Conservation (phyloP, 2,113 vertebrate species). For the Nestor notabilis region DNA sequence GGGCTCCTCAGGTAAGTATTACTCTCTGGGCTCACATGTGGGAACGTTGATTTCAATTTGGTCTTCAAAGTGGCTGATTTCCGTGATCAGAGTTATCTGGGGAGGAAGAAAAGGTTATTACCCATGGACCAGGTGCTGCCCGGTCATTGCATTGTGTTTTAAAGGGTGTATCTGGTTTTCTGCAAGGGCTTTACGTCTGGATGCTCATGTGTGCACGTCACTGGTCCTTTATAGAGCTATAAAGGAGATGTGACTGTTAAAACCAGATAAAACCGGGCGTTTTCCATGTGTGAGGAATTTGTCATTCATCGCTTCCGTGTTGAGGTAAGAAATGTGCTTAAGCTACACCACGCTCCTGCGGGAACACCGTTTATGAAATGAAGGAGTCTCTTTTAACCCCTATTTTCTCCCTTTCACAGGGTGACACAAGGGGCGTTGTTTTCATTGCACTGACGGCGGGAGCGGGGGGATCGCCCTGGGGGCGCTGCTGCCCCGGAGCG, state of each 20-base stretch:
- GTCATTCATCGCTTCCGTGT: neutral
- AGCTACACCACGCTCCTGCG: too few relatives aligned
- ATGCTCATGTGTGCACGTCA: neutral
- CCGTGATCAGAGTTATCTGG: neutral
- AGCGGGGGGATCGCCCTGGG: neutral
- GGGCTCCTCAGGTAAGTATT: neutral
- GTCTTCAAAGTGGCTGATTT: neutral
- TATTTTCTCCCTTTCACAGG: neutral
- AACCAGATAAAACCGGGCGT: neutral
- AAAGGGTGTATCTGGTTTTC: neutral
- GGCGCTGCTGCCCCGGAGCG: neutral
- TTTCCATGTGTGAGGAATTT: neutral
- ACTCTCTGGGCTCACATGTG: accelerated
- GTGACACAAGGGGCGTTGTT: accelerated
- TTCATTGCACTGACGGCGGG: accelerated
- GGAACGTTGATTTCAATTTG: neutral
- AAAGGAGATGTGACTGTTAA: neutral
- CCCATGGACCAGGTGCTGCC: neutral
- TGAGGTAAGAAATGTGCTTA: neutral
- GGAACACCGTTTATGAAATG: neutral
- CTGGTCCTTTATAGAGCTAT: neutral
- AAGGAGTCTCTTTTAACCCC: neutral
- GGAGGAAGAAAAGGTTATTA: neutral
- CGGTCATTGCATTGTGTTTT: neutral
- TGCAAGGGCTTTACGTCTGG: neutral